Percentiles rank a stretch among this genome's conserved stretches.
phyloP scores from a whole-genome alignment of 2,888 invertebrate species.

The Melikaiella ostensackeni region DNA sequence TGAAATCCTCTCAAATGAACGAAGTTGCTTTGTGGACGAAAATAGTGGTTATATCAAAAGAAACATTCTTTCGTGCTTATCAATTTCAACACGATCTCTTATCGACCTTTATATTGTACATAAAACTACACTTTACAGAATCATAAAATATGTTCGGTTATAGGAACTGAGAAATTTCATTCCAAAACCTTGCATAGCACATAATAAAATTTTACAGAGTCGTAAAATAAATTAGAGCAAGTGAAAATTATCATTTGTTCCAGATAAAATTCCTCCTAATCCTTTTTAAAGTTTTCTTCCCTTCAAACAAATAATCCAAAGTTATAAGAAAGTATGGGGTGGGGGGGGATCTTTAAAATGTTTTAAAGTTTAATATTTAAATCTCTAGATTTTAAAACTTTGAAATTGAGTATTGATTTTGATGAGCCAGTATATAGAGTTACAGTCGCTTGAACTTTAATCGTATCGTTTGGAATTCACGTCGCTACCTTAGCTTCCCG shows the following conservation, averaged over 20 bases:
- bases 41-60: conserved; percentile 11
- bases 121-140: not conserved
- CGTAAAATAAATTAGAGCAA: not conserved
- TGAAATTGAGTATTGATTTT: conserved; percentile 3
- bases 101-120: not conserved
- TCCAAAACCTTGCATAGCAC: not conserved
- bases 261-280: not conserved
- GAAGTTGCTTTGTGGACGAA: conserved; percentile 9
- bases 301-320: not conserved
- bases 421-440: not conserved
- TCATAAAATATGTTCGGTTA: not conserved
- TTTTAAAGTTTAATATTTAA: no score
- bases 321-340: not conserved
- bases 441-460: not conserved
- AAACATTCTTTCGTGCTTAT: not conserved
- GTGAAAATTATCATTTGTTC: not conserved
- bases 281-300: not conserved
- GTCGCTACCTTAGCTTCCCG: not conserved
- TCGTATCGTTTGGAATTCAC: not conserved
- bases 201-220: not conserved
- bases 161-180: not conserved
- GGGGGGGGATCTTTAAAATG: no score
- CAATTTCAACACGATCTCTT: not conserved
- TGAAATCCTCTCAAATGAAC: conserved; percentile 26
- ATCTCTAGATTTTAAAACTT: not conserved